These are phyloP conservation scores for Conus betulinus DNA, from an alignment of 1,140 invertebrate species.

Conservation along the genomic window DNA sequence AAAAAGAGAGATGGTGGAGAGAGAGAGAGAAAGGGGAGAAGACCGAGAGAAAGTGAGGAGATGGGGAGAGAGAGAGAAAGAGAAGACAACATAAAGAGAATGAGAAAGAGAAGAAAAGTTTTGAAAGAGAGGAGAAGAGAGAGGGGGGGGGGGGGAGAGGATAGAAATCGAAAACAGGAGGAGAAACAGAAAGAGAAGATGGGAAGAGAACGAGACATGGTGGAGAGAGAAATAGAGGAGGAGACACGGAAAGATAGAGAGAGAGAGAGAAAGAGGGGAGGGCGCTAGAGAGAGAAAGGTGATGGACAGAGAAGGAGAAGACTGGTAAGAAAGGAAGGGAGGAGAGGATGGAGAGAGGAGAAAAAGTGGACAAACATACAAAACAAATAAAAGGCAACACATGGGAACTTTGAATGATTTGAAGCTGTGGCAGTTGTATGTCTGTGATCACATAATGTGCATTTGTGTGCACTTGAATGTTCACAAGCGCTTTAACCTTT, in stretches of 20 bases:
- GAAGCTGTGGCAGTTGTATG: no score
- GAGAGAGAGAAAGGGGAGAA: no score
- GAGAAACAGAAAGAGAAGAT: neutral
- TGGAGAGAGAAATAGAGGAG: neutral
- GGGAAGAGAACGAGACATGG: neutral
- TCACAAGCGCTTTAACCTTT: no score
- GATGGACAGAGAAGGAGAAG: neutral
- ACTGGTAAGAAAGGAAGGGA: neutral
- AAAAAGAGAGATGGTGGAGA: no score
- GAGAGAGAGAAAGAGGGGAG: neutral
- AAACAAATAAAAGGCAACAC: neutral
- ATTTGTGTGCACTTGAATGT: no score
- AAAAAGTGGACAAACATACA: neutral
- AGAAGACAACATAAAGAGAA: no score
- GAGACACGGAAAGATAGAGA: neutral
- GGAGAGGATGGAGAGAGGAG: neutral
- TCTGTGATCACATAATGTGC: no score
- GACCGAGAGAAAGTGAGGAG: no score
- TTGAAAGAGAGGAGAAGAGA: no score
- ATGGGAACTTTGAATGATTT: neutral
- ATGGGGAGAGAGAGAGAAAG: no score
- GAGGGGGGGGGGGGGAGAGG: no score
- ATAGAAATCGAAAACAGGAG: neutral
- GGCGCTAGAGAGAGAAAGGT: neutral
- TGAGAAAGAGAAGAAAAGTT: no score